Evolutionary conservation across 1,140 invertebrate genomes (phyloP), one percentile per base, ranked within the genome.

Genomic region (Drosophila athabasca): DNA sequence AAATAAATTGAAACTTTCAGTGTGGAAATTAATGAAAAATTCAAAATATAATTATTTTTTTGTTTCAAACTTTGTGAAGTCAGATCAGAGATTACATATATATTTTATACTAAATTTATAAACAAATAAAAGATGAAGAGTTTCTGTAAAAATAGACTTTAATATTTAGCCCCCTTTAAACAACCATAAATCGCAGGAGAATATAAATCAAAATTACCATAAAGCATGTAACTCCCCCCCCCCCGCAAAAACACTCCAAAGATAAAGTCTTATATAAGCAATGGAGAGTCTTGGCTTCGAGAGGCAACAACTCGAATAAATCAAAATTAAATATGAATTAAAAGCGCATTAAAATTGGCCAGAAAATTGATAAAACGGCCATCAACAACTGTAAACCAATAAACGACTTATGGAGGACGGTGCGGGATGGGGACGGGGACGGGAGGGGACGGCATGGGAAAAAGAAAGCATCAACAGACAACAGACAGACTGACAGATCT

Each of bases 251-350:
- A 11, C 11, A 39, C 35, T 39, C 11, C 11, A 13, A 70, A 57
- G 24, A 70, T 35, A 35, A 55, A 45, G 24, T 46, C 35, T 39
- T 39, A 2, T 13, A 1, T 39, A 39, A 39, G 35, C 35, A 39
- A 17, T n/a, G 5, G 3, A 26, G 35, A n/a, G 26, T 31, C 1
- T 26, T 26, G 29, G 6, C 26, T 49, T 11, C 50, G 41, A 55
- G 60, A 17, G 19, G 49, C 29, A 45, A 13, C 13, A 45, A 39
- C 62, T 48, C 41, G 31, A 70, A 70, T 69, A 39, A 70, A 70
- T 70, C 67, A 69, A 70, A 70, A 70, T 70, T 70, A 69, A 70
- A 70, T 58, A 58, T 50, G 53, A 58, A 70, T 70, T 70, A 70
- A 50, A 9, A 15, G 5, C n/a, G 35, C 65, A 70, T 69, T 69